Evolutionary conservation across 2,888 invertebrate genomes (phyloP), one percentile per base, ranked within the genome.

Genomic region (Agrotis exclamationis): DNA sequence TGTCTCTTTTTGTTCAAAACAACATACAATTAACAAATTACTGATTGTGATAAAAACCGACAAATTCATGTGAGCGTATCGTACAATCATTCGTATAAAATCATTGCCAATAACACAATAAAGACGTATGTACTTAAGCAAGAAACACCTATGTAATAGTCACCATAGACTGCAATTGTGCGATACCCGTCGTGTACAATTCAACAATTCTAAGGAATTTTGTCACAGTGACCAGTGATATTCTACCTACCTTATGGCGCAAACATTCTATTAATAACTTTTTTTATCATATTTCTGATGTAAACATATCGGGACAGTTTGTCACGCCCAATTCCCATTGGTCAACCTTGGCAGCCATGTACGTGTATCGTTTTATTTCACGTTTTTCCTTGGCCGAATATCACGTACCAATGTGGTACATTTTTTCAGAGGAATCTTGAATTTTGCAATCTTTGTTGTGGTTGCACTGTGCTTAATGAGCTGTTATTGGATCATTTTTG

Each of bases 371-470:
- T 22, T 68, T 85, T 85, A 85, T 87, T 78, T 73, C 70, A 65
- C 33, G 57, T 74, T 71, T 90, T 87, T 87, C 90, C 91, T 91
- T 91, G 91, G 88, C 89, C 90, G 83, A 88, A 70, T 87, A 79
- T 63, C 87, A 90, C 80, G 86, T 87, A 79, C 74, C 74, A 74
- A 70, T 77, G 75, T 82, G 70, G 73, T 72, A 70, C 69, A 79
- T 80, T 90, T 91, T 89, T 89, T 88, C 81, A 80, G 75, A 70
- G 18, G 83, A 83, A 86, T 89, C 87, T 87, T 86, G 70, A 64
- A 80, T 84, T 87, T 86, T 67, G 74, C 80, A 85, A 86, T 82
- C 48, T 60, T 73, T 77, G 58, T 82, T 72, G 76, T 70, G 64
- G 80, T 83, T 85, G 70, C 48, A 48, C 74, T 65, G 70, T 79